Percentiles rank a stretch among this genome's conserved stretches.
Evolutionary conservation across 1,140 invertebrate species (phyloP).

Genomic region (Maniola jurtina): DNA sequence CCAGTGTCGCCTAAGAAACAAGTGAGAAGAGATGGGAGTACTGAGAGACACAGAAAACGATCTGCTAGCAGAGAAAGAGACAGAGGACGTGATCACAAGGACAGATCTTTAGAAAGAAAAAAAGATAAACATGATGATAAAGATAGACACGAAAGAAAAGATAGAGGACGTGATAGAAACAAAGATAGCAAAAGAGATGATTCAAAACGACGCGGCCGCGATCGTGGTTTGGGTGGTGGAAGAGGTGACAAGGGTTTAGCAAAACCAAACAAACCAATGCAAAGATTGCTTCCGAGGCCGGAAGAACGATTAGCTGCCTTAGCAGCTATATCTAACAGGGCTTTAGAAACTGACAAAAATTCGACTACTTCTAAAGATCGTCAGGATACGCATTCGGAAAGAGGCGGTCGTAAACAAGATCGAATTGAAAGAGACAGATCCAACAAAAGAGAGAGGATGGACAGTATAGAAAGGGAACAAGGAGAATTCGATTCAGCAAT

Average conservation of each 20-base stretch:
- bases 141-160: slow-evolving; percentile 79
- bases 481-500: slow-evolving; percentile 72
- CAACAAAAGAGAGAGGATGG: slow-evolving; percentile 68
- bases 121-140: slow-evolving; percentile 78
- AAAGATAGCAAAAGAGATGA: slow-evolving; percentile 75
- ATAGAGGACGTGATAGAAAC: slow-evolving; percentile 81
- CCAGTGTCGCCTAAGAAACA: slow-evolving; percentile 74
- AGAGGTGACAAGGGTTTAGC: slow-evolving; percentile 75
- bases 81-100: slow-evolving; percentile 71
- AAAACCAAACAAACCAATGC: slow-evolving; percentile 78
- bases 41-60: slow-evolving; percentile 68
- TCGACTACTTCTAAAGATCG: slow-evolving; percentile 72
- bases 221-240: slow-evolving; percentile 64
- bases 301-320: slow-evolving; percentile 75
- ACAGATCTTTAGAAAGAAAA: slow-evolving; percentile 72
- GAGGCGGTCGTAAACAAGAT: slow-evolving; percentile 72
- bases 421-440: slow-evolving; percentile 70
- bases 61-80: slow-evolving; percentile 67
- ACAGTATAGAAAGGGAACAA: slow-evolving; percentile 73
- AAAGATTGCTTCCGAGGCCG: slow-evolving; percentile 72
- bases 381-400: slow-evolving; percentile 72
- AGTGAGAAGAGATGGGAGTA: slow-evolving; percentile 64
- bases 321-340: slow-evolving; percentile 75
- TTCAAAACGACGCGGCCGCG: slow-evolving; percentile 63
- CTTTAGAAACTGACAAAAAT: slow-evolving; percentile 72